These are phyloP conservation scores for Lepus townsendii DNA, from an alignment of 2,797 vertebrate species.

Conservation along the genomic window DNA sequence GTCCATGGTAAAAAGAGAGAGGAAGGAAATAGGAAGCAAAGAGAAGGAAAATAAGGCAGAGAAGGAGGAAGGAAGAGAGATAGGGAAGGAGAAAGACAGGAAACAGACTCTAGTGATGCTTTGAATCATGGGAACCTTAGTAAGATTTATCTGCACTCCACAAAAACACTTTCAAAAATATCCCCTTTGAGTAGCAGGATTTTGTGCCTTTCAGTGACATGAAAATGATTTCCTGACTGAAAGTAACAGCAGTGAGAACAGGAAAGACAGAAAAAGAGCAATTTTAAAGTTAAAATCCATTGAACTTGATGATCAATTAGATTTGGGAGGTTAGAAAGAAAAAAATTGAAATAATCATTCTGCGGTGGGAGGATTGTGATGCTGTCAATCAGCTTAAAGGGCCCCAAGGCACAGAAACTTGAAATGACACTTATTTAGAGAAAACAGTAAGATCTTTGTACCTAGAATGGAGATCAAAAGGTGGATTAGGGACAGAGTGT, in stretches of 20 bases:
- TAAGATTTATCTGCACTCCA: not conserved
- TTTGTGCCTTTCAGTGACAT: not conserved
- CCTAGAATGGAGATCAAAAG: not conserved
- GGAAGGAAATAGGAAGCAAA: not conserved
- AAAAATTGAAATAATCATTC: constrained; percentile 34
- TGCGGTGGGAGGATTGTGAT: constrained; percentile 2
- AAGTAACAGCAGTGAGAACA: constrained; percentile 1
- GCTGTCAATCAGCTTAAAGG: not conserved
- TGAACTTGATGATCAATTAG: constrained; percentile 26
- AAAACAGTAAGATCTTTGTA: not conserved
- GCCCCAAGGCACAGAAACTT: constrained; percentile 31
- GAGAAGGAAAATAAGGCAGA: not conserved
- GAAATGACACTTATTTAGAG: constrained; percentile 32
- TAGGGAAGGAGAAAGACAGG: not conserved
- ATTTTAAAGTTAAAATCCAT: constrained; percentile 59
- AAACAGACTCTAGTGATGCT: not conserved
- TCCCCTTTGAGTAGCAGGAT: not conserved
- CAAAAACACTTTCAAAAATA: constrained; percentile 35
- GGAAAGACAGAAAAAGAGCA: constrained; percentile 43
- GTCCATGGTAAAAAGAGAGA: not conserved
- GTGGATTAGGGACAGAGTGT: not conserved
- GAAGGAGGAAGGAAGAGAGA: not conserved
- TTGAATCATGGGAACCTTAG: not conserved
- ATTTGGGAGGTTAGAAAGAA: constrained; percentile 51
- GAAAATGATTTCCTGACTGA: constrained; percentile 49